phyloP scores from a whole-genome alignment of 2,888 invertebrate genomes.

The Catocala nupta region DNA sequence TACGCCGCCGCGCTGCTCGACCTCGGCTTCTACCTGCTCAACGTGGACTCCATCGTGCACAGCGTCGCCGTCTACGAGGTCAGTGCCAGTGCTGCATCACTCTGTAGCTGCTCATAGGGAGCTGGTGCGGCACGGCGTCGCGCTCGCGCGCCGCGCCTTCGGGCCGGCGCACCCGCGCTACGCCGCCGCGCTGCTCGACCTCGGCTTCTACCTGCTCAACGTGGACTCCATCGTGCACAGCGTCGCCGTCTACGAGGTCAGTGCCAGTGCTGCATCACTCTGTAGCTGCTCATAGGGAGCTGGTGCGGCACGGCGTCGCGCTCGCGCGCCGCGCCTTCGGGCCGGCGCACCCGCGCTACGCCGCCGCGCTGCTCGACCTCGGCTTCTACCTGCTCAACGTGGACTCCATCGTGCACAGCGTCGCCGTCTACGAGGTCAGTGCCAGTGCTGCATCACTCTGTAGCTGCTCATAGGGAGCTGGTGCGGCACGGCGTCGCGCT shows the following conservation, averaged over 20 bases:
- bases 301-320: slow-evolving; percentile 94
- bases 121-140: slow-evolving; percentile 94
- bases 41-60: slow-evolving; percentile 94
- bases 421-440: slow-evolving; percentile 93
- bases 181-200: slow-evolving; percentile 95
- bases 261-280: not conserved
- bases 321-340: slow-evolving; percentile 89
- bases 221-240: slow-evolving; percentile 94
- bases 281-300: slow-evolving; percentile 76
- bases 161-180: slow-evolving; percentile 92
- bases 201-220: slow-evolving; percentile 96
- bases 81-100: slow-evolving; percentile 14
- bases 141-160: slow-evolving; percentile 89
- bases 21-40: slow-evolving; percentile 96
- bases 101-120: slow-evolving; percentile 73
- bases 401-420: slow-evolving; percentile 94
- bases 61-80: slow-evolving; percentile 95
- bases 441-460: not conserved
- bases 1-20: slow-evolving; percentile 95
- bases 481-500: slow-evolving; percentile 93
- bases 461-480: slow-evolving; percentile 84
- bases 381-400: slow-evolving; percentile 96
- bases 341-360: slow-evolving; percentile 92
- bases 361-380: slow-evolving; percentile 95
- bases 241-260: slow-evolving; percentile 93